phyloP scores from a whole-genome alignment of 2,113 vertebrate species.

The Myrmecophaga tridactyla region DNA sequence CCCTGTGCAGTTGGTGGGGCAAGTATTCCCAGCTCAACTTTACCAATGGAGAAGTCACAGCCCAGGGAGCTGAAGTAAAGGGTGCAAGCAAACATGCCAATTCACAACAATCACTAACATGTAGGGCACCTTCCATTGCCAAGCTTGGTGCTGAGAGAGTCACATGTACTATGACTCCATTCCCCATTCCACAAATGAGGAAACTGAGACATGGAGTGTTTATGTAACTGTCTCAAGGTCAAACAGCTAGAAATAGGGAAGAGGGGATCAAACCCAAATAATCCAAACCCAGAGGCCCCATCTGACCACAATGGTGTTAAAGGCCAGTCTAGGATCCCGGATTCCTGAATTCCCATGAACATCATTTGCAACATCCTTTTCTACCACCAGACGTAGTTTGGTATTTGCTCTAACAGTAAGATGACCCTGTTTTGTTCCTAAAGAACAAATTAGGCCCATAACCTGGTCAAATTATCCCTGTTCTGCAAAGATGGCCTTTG shows the following conservation, averaged over 20 bases:
- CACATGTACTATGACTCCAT: too few relatives aligned
- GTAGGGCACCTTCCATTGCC: neutral
- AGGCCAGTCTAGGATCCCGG: neutral
- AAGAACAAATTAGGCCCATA: neutral
- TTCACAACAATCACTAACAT: neutral
- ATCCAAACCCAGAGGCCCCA: neutral
- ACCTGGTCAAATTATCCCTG: neutral
- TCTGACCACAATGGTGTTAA: neutral
- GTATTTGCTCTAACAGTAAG: neutral
- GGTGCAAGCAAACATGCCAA: fast-evolving
- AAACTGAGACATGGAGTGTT: neutral
- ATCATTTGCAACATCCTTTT: fast-evolving
- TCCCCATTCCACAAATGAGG: neutral
- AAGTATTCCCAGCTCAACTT: neutral
- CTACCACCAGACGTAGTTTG: neutral
- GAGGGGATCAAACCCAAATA: neutral
- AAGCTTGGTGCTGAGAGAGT: neutral
- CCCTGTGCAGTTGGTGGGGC: neutral
- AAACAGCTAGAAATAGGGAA: neutral
- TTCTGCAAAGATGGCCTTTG: neutral
- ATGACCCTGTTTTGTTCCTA: neutral
- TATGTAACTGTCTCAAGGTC: neutral
- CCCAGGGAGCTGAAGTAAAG: neutral
- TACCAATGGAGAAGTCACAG: neutral
- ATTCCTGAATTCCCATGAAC: fast-evolving